These are phyloP conservation scores for Emys orbicularis DNA, from an alignment of 2,797 vertebrate species.

Conservation along the genomic window DNA sequence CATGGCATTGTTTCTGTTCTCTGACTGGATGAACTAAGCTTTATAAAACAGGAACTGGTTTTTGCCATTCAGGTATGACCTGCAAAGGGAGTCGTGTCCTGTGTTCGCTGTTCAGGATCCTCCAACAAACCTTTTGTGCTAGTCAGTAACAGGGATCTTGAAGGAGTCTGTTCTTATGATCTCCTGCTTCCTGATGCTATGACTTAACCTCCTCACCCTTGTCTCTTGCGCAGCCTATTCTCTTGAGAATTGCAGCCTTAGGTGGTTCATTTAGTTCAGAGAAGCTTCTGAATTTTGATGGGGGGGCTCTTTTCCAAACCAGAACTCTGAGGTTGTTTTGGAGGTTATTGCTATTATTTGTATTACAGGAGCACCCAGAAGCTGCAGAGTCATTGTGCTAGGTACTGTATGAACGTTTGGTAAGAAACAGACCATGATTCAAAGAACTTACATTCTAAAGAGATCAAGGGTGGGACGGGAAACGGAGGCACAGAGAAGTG, in stretches of 20 bases:
- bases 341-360: neutral
- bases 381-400: neutral
- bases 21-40: fast-evolving
- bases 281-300: neutral
- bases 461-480: neutral
- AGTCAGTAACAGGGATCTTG: fast-evolving
- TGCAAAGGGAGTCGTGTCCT: neutral
- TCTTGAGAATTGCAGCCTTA: neutral
- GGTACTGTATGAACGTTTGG: neutral
- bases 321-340: neutral
- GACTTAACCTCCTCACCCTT: neutral
- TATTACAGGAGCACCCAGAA: neutral
- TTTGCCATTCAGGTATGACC: neutral
- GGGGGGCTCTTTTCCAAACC: neutral
- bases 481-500: neutral
- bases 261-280: neutral
- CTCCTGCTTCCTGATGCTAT: neutral
- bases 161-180: neutral
- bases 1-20: neutral
- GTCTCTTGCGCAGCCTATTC: neutral
- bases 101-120: neutral
- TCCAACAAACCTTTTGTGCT: neutral
- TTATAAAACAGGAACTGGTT: neutral
- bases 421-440: neutral
- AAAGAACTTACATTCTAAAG: neutral